These are phyloP conservation scores for Stenodema calcarata DNA, from an alignment of 2,888 invertebrate genomes.

Conservation along the genomic window DNA sequence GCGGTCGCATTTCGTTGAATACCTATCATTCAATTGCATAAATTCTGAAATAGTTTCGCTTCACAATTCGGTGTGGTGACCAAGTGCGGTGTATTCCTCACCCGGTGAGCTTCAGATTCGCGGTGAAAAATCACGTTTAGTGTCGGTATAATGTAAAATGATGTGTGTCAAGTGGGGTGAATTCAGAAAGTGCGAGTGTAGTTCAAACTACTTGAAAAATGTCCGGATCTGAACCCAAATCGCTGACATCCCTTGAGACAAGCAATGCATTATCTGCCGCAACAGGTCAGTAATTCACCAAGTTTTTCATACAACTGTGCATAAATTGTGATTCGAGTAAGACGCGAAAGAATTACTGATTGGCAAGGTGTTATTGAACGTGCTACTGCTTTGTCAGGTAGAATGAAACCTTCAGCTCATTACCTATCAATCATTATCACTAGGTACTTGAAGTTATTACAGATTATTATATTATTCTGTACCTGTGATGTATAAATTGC, in stretches of 20 bases:
- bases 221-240: conserved; percentile 52
- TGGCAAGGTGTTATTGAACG: no score
- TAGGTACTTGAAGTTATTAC: no score
- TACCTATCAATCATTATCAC: no score
- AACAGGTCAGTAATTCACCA: conserved; percentile 1
- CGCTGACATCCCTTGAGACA: conserved; percentile 6
- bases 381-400: no score
- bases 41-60: neutral
- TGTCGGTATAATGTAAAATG: conserved; percentile 42
- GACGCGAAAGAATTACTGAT: no score
- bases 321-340: no score
- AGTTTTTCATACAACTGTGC: neutral
- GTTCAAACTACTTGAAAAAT: conserved; percentile 50
- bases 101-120: neutral
- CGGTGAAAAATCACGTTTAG: neutral
- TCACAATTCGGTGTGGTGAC: neutral
- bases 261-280: conserved; percentile 49
- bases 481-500: no score
- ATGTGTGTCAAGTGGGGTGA: conserved; percentile 24
- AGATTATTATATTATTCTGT: no score
- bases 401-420: no score
- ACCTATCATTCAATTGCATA: neutral
- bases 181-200: conserved; percentile 26
- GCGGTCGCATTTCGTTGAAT: neutral
- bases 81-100: neutral